Evolutionary conservation across 2,888 invertebrate species (phyloP).

Genomic region (Hybos culiciformis): DNA sequence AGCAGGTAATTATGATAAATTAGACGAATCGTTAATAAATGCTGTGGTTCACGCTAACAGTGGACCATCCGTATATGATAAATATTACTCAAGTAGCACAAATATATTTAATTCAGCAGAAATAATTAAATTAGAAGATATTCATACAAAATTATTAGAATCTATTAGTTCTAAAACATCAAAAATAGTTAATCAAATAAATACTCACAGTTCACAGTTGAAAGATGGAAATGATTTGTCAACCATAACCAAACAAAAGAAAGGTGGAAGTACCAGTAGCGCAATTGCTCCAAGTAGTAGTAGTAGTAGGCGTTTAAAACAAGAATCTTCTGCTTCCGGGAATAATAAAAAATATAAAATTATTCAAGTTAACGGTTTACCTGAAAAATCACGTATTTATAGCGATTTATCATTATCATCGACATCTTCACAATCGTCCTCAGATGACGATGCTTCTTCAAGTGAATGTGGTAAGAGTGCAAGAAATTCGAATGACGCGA

Average conservation of each 20-base stretch:
- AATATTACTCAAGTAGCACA: conserved; percentile 50
- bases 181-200: not conserved
- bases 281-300: conserved; percentile 4
- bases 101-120: too few relatives aligned
- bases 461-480: not conserved
- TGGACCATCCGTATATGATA: conserved; percentile 80
- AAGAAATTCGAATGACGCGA: not conserved
- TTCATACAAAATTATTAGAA: conserved; percentile 29
- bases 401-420: conserved; percentile 12
- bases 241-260: too few relatives aligned
- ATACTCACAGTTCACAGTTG: not conserved
- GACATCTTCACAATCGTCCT: conserved; percentile 10
- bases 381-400: conserved; percentile 12
- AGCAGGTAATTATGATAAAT: conserved; percentile 9
- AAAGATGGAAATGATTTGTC: not conserved
- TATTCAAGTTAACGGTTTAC: conserved; percentile 30
- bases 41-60: conserved; percentile 81
- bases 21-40: conserved; percentile 36
- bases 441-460: conserved; percentile 8
- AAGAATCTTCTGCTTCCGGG: conserved; percentile 9
- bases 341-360: conserved; percentile 24
- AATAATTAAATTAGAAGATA: conserved; percentile 30
- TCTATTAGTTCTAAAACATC: conserved; percentile 19
- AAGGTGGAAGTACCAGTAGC: conserved; percentile 11
- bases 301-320: not conserved